Percentiles rank a stretch among this genome's conserved stretches.
Evolutionary conservation across 2,797 vertebrate genomes (phyloP).

Genomic region (Cossypha niveicapilla): DNA sequence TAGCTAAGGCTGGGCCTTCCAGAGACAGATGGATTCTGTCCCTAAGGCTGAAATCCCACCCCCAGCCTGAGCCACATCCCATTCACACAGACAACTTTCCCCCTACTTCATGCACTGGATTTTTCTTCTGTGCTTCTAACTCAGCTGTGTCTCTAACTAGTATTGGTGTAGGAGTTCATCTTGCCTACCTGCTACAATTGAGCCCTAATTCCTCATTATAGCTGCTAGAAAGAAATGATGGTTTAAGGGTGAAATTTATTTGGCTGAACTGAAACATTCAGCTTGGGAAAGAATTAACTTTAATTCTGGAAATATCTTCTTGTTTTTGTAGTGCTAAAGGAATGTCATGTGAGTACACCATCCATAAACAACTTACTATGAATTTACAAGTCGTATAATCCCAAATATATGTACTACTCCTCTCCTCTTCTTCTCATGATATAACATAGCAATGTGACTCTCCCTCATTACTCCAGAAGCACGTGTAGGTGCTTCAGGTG

Average conservation of each 20-base stretch:
- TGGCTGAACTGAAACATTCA: not conserved
- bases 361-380: not conserved
- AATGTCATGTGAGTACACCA: not conserved
- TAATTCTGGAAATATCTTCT: not conserved
- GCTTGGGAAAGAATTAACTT: not conserved
- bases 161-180: not conserved
- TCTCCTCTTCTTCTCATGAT: not conserved
- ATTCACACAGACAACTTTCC: not conserved
- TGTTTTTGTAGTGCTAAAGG: not conserved
- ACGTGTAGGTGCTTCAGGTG: not conserved
- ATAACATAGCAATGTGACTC: accelerated
- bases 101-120: not conserved
- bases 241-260: not conserved
- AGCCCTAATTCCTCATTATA: not conserved
- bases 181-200: not conserved
- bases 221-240: not conserved
- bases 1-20: not conserved
- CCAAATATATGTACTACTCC: not conserved
- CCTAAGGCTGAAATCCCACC: not conserved
- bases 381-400: not conserved
- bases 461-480: not conserved
- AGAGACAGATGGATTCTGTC: not conserved
- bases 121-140: not conserved
- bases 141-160: not conserved
- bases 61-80: not conserved